These are phyloP conservation scores for Zosterops hypoxanthus DNA, from an alignment of 2,113 vertebrate species.

Conservation along the genomic window DNA sequence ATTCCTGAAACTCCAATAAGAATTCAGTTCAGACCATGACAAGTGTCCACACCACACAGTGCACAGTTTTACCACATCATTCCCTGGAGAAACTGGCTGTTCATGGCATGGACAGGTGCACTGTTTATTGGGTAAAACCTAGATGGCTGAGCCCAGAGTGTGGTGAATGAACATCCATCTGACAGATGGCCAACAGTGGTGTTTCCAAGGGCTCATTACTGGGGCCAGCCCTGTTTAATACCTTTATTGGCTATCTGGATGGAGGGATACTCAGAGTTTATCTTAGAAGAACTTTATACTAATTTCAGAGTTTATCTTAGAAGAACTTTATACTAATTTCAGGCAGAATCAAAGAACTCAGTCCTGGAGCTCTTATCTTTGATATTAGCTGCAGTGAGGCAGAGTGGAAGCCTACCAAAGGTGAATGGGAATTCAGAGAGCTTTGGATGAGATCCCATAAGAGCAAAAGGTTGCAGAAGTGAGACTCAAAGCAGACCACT, in stretches of 20 bases:
- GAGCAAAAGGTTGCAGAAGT: background rate
- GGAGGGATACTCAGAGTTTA: background rate
- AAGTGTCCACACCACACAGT: background rate
- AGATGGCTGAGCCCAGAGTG: background rate
- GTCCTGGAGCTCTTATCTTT: background rate
- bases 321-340: background rate
- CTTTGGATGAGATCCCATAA: background rate
- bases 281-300: background rate
- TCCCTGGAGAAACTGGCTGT: background rate
- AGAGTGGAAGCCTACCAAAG: background rate
- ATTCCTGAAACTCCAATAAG: background rate
- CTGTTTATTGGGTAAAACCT: background rate
- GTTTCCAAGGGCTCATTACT: background rate
- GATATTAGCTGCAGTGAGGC: background rate
- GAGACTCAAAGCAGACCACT: background rate
- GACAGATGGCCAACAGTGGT: rapidly evolving
- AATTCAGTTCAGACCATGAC: background rate
- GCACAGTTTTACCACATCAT: background rate
- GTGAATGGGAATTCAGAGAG: background rate
- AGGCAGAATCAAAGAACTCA: background rate
- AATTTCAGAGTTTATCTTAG: background rate
- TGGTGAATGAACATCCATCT: background rate
- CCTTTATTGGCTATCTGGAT: background rate
- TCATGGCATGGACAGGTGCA: background rate
- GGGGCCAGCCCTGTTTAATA: background rate